These are phyloP conservation scores for Corella eumyota DNA, from an alignment of 23 tunicate species.

Conservation along the genomic window DNA sequence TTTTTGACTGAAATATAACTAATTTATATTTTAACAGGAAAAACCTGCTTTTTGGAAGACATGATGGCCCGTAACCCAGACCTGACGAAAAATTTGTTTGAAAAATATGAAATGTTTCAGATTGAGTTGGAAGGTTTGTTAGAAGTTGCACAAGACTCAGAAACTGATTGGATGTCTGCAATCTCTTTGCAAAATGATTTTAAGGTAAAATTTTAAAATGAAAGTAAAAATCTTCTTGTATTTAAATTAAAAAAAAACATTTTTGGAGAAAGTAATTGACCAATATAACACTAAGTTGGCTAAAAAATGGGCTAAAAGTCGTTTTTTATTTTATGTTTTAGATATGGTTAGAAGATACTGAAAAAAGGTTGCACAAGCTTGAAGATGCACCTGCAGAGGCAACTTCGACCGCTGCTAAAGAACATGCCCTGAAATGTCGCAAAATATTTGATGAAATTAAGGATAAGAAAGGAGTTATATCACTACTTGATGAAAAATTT, in stretches of 20 bases:
- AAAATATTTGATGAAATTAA: constrained; percentile 34
- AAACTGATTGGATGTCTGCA: constrained; percentile 25
- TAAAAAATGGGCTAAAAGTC: too few species aligned
- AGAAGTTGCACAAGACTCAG: constrained; percentile 22
- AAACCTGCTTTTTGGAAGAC: constrained; percentile 26
- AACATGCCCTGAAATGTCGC: constrained; percentile 31
- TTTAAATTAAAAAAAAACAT: background rate
- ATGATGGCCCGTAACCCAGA: constrained; percentile 13
- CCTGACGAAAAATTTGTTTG: constrained; percentile 12
- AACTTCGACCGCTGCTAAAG: constrained; percentile 24
- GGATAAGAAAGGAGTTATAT: constrained; percentile 29
- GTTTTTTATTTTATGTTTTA: too few species aligned
- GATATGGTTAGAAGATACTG: constrained; percentile 36
- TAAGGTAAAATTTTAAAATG: constrained; percentile 26
- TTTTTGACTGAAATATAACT: constrained; percentile 1
- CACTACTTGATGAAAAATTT: constrained; percentile 46
- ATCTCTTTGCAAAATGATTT: constrained; percentile 27
- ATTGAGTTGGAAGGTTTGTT: constrained; percentile 21
- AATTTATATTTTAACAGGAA: background rate
- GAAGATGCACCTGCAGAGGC: constrained; percentile 40
- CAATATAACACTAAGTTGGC: too few species aligned
- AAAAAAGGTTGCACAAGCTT: constrained; percentile 12
- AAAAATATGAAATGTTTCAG: constrained; percentile 23
- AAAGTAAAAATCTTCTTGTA: too few species aligned
- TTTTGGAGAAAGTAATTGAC: too few species aligned